Base-by-base conservation (phyloP, 37 sponge, comb jelly and placozoan genomes). In the Halisarca cf. caerulea region DNA sequence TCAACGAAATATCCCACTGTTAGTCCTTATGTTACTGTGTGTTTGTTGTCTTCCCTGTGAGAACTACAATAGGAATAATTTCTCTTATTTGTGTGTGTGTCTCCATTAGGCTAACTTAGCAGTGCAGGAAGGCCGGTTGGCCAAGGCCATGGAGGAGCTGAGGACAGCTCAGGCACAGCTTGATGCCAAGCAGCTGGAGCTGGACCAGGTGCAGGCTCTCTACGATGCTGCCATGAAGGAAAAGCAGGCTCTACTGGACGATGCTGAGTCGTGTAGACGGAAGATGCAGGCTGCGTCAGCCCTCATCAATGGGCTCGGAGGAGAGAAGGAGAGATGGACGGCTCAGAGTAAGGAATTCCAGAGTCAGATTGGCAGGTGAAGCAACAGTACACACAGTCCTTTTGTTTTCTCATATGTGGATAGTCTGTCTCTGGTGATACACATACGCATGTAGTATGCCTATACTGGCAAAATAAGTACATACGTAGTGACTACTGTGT, bases 271-370 rank as follows among this genome's bases (percentile, higher is more conserved):
- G 40, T 99, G 99, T 75, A 84, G 94, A 20, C 75, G 92, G 59
- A 96, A 92, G 72, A 99, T 99, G 99, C 54, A 89, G 17, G 95
- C 97, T 38, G 99, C 99, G 4, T 90, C 99, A 45, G 94, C 97
- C 39, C 97, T 99, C 39, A 99, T 99, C 42, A 83, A 88, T 20
- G 99, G 99, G 20, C 92, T 99, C 0, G 83, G 86, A 0, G 97
- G 97, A 61, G 99, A 99, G 90, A 96, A 96, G 83, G 95, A 94
- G 21, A 72, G 99, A 39, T 98, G 99, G 99, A 99, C 99, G 2
- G 86, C 92, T 55, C 95, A 99, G 85, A 99, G 99, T 80, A 93
- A 97, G 59, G 92, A 93, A 86, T 99, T 99, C 70, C 64, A 99
- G 57, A 87, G 90, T 6, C 97, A 96, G 86, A 91, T 96, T 78